Evolutionary conservation across 2,113 vertebrate genomes (phyloP), one percentile per base, ranked within the genome.

Genomic region (Eclectus roratus): DNA sequence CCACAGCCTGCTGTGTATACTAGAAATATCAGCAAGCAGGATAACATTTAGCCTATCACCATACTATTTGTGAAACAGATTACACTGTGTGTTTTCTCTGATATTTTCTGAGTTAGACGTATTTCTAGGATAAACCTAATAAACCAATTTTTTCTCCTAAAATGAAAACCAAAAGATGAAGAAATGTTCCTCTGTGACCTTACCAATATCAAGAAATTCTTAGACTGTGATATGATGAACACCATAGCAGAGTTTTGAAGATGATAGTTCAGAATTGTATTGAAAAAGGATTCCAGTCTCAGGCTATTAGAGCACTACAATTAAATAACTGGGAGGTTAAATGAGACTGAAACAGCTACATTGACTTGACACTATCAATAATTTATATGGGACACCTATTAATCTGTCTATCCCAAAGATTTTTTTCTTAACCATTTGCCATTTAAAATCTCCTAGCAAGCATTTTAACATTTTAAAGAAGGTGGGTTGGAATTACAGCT

Each of bases 341-440:
- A 88, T 66, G 65, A 91, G 77, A 91, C 50, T 39, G 47, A 79
- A 93, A 92, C 15, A 17, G 47, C 63, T 56, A 65, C 70, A 80
- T 10, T 80, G 66, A 95, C 91, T 77, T 88, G 68, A 70, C 74
- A 63, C 17, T 39, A 91, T 83, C 71, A 94, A 77, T 93, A 96
- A 94, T 24, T 93, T 46, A 91, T 88, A 66, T 21, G 81, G 44
- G 74, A 87, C n/a, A 70, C 29, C 25, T 39, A 63, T 58, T 60
- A 66, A 89, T 68, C 29, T 47, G 71, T 58, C 61, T 68, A 31
- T 85, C 46, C 25, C 85, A 80, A 83, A 77, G 49, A 74, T 6
- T 83, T 37, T 56, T 58, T 85, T 65, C 58, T 63, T 50, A 64
- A 56, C 21, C 13, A 49, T 65, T 79, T 82, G 52, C 63, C 52